Evolutionary conservation across 1,140 invertebrate species (phyloP).

Genomic region (Drosophila pectinifera): DNA sequence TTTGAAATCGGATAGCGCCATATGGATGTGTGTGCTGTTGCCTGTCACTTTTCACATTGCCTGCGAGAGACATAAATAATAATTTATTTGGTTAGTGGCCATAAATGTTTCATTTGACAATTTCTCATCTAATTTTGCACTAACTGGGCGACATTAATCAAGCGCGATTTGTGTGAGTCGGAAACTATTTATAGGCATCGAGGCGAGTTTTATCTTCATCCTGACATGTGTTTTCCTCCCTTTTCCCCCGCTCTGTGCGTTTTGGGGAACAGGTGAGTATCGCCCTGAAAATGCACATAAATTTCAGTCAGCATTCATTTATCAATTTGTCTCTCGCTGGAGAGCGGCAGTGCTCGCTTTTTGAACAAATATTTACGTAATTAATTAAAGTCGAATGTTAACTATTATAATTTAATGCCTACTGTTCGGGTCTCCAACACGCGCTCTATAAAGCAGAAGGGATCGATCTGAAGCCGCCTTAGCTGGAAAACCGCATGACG

Average conservation of each 20-base stretch:
- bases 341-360: constrained; percentile 29
- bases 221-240: constrained; percentile 58
- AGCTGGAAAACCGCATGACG: constrained; percentile 66
- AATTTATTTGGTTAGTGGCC: constrained; percentile 64
- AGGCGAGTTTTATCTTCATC: constrained; percentile 47
- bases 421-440: constrained; percentile 44
- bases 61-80: constrained; percentile 64
- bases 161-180: constrained; percentile 46
- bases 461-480: constrained; percentile 44
- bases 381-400: constrained; percentile 67
- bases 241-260: neutral
- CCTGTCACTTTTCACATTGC: constrained; percentile 68
- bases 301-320: constrained; percentile 66
- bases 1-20: constrained; percentile 70
- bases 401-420: constrained; percentile 70
- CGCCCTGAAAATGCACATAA: constrained; percentile 55
- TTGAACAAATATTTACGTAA: constrained; percentile 79
- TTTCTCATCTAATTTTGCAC: constrained; percentile 79
- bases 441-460: constrained; percentile 40
- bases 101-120: constrained; percentile 62
- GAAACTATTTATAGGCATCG: constrained; percentile 62
- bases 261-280: constrained; percentile 61
- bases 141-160: constrained; percentile 72
- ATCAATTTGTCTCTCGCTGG: constrained; percentile 63
- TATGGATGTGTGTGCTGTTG: constrained; percentile 17